Percentiles rank a stretch among this genome's conserved stretches.
phyloP scores from a whole-genome alignment of 2,888 invertebrate species.

The Eustalomyia histrio region DNA sequence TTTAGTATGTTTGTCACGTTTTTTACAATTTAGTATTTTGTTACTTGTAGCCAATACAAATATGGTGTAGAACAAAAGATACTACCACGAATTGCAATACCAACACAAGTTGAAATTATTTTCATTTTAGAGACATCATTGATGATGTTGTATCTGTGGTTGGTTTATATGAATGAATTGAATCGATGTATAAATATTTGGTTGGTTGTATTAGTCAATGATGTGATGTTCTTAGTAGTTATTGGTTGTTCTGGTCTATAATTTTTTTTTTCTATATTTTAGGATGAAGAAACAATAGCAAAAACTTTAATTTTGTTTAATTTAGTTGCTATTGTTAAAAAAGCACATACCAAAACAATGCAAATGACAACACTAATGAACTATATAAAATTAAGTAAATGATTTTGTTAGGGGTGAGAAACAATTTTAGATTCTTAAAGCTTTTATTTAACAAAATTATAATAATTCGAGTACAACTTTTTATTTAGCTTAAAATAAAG shows the following conservation, averaged over 20 bases:
- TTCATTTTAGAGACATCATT: constrained; percentile 48
- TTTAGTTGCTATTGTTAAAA: constrained; percentile 49
- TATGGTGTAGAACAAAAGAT: constrained; percentile 38
- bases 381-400: constrained; percentile 35
- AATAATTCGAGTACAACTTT: too few species aligned
- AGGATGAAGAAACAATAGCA: neutral
- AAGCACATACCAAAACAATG: constrained; percentile 8
- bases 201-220: neutral
- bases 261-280: neutral
- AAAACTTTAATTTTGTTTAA: constrained; percentile 60
- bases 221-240: constrained; percentile 3
- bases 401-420: neutral
- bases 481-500: too few species aligned
- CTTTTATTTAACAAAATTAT: too few species aligned
- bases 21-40: constrained; percentile 62
- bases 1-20: constrained; percentile 60
- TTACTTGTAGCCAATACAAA: constrained; percentile 63
- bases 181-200: neutral
- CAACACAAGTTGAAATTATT: constrained; percentile 45
- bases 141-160: constrained; percentile 52
- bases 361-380: constrained; percentile 53
- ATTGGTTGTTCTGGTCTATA: neutral
- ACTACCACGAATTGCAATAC: neutral
- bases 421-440: too few species aligned
- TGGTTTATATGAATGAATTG: neutral